Base-by-base conservation (phyloP, 2,113 vertebrate species). In the Pao palembangensis region DNA sequence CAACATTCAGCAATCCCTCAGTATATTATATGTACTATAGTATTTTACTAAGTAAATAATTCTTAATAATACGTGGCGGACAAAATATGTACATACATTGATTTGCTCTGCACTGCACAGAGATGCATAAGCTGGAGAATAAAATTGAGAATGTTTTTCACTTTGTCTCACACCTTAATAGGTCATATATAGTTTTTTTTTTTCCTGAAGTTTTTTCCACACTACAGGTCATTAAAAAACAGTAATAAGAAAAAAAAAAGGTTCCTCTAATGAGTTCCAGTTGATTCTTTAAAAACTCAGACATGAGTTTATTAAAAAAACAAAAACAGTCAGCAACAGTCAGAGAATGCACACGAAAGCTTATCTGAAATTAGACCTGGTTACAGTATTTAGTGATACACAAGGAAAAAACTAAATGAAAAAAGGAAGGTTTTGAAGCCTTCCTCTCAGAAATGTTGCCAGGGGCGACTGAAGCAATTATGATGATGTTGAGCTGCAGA, bases 401-500 rank as follows among this genome's bases (percentile, higher is more conserved):
- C 20, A 12, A 0, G 11, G 21, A 10, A 21, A 18, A 63, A 60
- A n/a, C 51, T 38, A 18, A 51, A 55, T 0, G 41, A 42, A 3
- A n/a, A 31, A 16, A 50, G 31, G 13, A 59, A 61, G 63, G 10
- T 51, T 51, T 61, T 31, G 42, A 62, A 71, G 61, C 21, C 19
- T 31, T 56, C 51, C 53, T 55, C 3, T 6, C 58, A 73, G 71
- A 70, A 54, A 76, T 28, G 55, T 11, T 47, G 28, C 71, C 23
- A 34, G 59, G 13, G 20, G 44, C 47, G 54, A 79, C 48, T 54
- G 66, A 59, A 28, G 49, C 51, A 58, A 74, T 73, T 76, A 72
- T 69, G 25, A 28, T 28, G 25, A 28, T 28, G 25, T 28, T 28
- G 25, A 7, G 59, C 74, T 66, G 31, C 58, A 77, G 51, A 70